Conservation (phyloP, 2,113 vertebrate species). For the Labeo rohita region DNA sequence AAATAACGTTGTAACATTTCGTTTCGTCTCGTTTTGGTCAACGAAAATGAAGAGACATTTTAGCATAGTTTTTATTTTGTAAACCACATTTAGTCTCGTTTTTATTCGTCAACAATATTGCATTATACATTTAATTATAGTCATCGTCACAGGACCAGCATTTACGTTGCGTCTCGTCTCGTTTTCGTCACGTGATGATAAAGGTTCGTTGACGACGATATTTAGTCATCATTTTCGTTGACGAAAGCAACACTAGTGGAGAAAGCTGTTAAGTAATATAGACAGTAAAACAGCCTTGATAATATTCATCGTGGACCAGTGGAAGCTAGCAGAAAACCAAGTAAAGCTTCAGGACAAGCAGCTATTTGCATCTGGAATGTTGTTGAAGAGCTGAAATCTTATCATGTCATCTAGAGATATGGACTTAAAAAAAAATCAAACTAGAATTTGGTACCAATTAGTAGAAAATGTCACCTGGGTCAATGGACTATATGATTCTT, state of each 20-base stretch:
- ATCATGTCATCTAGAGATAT: not conserved
- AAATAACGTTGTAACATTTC: too few relatives aligned
- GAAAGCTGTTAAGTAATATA: not conserved
- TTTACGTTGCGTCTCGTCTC: too few relatives aligned
- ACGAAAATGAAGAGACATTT: too few relatives aligned
- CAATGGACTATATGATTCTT: not conserved
- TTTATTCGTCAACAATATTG: too few relatives aligned
- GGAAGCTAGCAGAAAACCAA: not conserved
- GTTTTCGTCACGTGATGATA: too few relatives aligned
- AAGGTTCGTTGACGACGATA: too few relatives aligned
- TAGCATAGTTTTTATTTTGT: too few relatives aligned
- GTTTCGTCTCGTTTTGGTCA: too few relatives aligned
- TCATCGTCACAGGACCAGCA: too few relatives aligned
- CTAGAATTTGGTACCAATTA: not conserved
- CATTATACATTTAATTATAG: too few relatives aligned
- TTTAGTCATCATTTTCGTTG: too few relatives aligned
- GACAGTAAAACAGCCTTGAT: not conserved
- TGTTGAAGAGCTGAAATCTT: slow-evolving; percentile 6
- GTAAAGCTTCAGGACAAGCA: not conserved
- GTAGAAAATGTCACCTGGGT: not conserved
- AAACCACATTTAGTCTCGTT: too few relatives aligned
- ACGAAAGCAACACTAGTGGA: not conserved
- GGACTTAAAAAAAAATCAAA: not conserved
- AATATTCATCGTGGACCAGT: not conserved
- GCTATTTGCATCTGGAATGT: not conserved